Evolutionary conservation across 2,113 vertebrate species (phyloP).

Genomic region (Serilophus lunatus): DNA sequence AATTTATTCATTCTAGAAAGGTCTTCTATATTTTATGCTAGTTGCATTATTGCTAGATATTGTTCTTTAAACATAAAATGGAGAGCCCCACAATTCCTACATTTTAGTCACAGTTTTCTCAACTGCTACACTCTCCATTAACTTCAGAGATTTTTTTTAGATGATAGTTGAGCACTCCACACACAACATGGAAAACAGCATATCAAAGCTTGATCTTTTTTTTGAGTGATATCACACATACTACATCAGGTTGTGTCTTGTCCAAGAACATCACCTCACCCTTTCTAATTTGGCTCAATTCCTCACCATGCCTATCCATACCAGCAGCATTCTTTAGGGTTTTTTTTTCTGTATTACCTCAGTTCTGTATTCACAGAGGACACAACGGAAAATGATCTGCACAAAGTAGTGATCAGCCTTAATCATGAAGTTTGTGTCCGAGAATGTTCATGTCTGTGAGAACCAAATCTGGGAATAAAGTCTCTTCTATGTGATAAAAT

Average conservation of each 20-base stretch:
- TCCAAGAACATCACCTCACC: not conserved
- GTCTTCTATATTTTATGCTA: not conserved
- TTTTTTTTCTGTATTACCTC: not conserved
- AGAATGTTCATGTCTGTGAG: not conserved
- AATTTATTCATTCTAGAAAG: not conserved
- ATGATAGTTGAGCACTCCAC: not conserved
- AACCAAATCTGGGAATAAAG: not conserved
- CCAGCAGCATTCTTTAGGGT: not conserved
- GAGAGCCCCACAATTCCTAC: not conserved
- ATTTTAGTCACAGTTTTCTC: not conserved
- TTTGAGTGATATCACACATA: not conserved
- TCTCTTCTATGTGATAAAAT: not conserved
- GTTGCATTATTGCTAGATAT: not conserved
- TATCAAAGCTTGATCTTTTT: not conserved
- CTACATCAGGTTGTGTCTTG: slow-evolving; percentile 27
- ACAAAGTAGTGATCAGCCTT: not conserved
- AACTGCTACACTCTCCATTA: not conserved
- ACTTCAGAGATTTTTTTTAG: not conserved
- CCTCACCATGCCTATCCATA: accelerated
- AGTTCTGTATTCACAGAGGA: not conserved
- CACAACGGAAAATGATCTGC: not conserved
- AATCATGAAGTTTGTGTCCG: not conserved
- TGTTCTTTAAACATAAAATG: not conserved
- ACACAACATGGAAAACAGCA: not conserved
- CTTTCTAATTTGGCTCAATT: not conserved